phyloP scores from a whole-genome alignment of 1,140 invertebrate genomes.

The Conopomorpha cramerella region DNA sequence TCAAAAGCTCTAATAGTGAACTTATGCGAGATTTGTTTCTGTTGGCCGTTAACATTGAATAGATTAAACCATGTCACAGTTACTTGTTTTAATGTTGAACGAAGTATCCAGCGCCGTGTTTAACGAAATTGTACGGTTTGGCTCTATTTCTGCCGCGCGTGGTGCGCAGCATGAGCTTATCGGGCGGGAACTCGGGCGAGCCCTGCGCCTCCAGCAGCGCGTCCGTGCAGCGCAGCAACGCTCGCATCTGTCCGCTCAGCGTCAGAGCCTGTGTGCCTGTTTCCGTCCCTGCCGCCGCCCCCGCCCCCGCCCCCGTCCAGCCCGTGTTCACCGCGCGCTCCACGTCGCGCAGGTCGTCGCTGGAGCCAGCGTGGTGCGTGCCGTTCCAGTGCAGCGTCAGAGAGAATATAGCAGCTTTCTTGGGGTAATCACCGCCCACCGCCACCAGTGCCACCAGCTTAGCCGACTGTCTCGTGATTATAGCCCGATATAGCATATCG shows the following conservation, averaged over 20 bases:
- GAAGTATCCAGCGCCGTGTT: constrained; percentile 68
- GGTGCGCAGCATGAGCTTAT: constrained; percentile 78
- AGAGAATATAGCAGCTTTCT: constrained; percentile 76
- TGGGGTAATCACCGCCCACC: constrained; percentile 82
- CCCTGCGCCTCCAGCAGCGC: constrained; percentile 81
- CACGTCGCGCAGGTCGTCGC: constrained; percentile 75
- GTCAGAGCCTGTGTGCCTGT: too few species aligned
- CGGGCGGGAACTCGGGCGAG: constrained; percentile 71
- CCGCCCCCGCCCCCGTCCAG: too few species aligned
- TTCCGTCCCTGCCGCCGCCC: too few species aligned
- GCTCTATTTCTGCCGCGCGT: constrained; percentile 72
- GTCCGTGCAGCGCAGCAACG: constrained; percentile 83
- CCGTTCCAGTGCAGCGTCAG: constrained; percentile 74
- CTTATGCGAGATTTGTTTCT: too few species aligned
- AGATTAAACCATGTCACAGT: background rate
- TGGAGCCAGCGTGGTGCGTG: constrained; percentile 65
- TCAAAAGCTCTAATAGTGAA: too few species aligned
- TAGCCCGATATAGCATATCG: constrained; percentile 72
- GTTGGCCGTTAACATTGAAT: too few species aligned
- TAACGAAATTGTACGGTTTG: constrained; percentile 77
- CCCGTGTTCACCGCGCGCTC: constrained; percentile 75
- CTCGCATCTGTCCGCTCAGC: constrained; percentile 77
- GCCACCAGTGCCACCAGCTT: constrained; percentile 77
- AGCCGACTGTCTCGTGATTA: constrained; percentile 72
- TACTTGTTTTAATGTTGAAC: constrained; percentile 31